Base-by-base conservation (phyloP, 2,888 invertebrate genomes). In the Zootermopsis nevadensis region DNA sequence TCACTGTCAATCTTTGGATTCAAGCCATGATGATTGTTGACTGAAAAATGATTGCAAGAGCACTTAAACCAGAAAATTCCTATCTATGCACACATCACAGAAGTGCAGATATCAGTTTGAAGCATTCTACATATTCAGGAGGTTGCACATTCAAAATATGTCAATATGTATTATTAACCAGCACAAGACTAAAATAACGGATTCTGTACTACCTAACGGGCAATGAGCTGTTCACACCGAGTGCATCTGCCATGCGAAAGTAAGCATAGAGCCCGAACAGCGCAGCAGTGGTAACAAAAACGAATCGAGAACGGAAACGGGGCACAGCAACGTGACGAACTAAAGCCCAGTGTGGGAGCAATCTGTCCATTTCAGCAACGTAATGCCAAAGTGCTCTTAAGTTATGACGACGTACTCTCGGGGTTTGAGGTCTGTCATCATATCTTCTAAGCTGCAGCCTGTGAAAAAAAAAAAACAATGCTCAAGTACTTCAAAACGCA, bases 261-360 rank as follows among this genome's bases (percentile, higher is more conserved):
- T 92, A 93, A 66, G 92, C 91, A 88, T 91, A 92, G 85, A 92
- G 90, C 86, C 93, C 93, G 84, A 93, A 88, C 84, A 92, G 90
- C 72, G 93, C 93, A 0, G 93, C 91, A 74, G 93, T 93, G 24
- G 92, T 90, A 8, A 92, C 92, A 42, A 92, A 89, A 83, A 91
- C 85, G 38, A 91, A 88, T 85, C 91, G 90, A 79, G 82, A 79
- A 33, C 81, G 83, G 15, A 90, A 88, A 87, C 91, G 91, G 27
- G 88, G 87, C 85, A 88, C 89, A 82, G 89, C 86, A 84, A 88
- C 87, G 82, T 88, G 87, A 85, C 87, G 90, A 87, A 89, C 42
- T 22, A 81, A 27, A 19, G 53, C 81, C 83, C 83, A 83, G n/a
- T 60, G 79, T 10, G 79, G 79, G 4, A 79, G 27, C 79, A 79